A percentile compares a stretch with the other conserved stretches of the same genome.
These are phyloP conservation scores for Podotricha telesiphe DNA, from an alignment of 2,888 invertebrate species.

Conservation along the genomic window DNA sequence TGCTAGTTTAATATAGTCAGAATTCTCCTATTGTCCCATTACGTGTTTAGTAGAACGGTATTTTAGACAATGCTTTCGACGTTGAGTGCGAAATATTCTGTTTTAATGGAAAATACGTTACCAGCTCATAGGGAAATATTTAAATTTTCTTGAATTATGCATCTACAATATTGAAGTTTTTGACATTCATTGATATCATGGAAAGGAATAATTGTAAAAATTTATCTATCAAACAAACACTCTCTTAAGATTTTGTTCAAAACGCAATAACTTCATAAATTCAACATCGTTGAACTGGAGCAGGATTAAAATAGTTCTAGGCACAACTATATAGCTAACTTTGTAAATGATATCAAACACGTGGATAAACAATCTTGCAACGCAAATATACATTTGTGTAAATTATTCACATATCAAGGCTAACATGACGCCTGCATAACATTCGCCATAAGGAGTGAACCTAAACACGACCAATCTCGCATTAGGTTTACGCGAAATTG, in stretches of 20 bases:
- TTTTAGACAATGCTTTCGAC: constrained; percentile 27
- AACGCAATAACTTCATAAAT: not conserved
- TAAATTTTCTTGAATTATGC: not conserved
- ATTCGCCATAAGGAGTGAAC: constrained; percentile 25
- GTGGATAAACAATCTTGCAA: constrained; percentile 21
- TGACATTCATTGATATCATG: no score
- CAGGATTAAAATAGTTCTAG: constrained; percentile 10
- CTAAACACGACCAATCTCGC: constrained; percentile 66
- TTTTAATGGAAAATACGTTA: constrained; percentile 27
- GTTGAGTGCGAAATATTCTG: constrained; percentile 22
- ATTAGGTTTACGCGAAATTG: constrained; percentile 73
- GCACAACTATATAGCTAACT: not conserved
- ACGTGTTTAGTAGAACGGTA: constrained; percentile 22
- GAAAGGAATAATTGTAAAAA: not conserved
- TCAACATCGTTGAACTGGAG: not conserved
- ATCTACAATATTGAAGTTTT: not conserved
- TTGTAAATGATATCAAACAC: constrained; percentile 21
- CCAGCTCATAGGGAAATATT: not conserved
- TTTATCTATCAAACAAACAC: no score
- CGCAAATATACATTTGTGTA: constrained; percentile 17
- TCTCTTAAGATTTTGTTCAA: no score
- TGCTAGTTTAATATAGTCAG: constrained; percentile 23
- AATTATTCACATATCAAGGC: constrained; percentile 29
- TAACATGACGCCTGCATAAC: constrained; percentile 32
- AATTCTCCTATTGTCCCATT: constrained; percentile 24